Evolutionary conservation across 2,797 vertebrate species (phyloP), one percentile per base, ranked within the genome.

Genomic region (Peromyscus attwateri): DNA sequence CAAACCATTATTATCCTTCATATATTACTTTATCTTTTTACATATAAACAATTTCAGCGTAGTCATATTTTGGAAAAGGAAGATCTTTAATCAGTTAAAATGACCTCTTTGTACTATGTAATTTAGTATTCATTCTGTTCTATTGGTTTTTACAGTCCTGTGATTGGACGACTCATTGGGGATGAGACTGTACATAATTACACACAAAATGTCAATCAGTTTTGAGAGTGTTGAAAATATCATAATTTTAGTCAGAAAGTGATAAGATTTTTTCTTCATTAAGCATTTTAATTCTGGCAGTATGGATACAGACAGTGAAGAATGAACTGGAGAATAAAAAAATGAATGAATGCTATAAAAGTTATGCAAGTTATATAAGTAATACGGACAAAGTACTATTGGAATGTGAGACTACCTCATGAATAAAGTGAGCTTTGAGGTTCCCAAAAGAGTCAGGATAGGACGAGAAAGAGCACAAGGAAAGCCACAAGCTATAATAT

Each of bases 181-280:
- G 17, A 90, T 62, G 62, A 87, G 27, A 92, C 60, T 94, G 83
- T 52, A 81, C 10, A 89, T 82, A 89, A 95, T 80, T 83, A 70
- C 49, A 83, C 87, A 31, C 80, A 93, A 91, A 96, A 66, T 40
- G 52, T 80, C 79, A 46, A 70, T 96, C n/a, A 75, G 27, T 81
- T 95, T 93, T 17, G 19, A 25, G 23, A 88, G 17, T 76, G 43
- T n/a, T 82, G 87, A 91, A 93, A 94, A 89, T 94, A 19, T 68
- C 64, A 92, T 81, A 12, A 57, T 92, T 93, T 89, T 82, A 96
- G 49, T 37, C 34, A 89, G 77, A 97, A 95, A 27, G 46, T 89
- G 80, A 29, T 73, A 64, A 55, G 2, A 64, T 84, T 6, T 84
- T 4, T 66, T 81, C 62, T 92, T 93, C 12, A 4, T 64, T 46